Conservation (phyloP, 2,113 vertebrate genomes). For the Scytalopus superciliaris region DNA sequence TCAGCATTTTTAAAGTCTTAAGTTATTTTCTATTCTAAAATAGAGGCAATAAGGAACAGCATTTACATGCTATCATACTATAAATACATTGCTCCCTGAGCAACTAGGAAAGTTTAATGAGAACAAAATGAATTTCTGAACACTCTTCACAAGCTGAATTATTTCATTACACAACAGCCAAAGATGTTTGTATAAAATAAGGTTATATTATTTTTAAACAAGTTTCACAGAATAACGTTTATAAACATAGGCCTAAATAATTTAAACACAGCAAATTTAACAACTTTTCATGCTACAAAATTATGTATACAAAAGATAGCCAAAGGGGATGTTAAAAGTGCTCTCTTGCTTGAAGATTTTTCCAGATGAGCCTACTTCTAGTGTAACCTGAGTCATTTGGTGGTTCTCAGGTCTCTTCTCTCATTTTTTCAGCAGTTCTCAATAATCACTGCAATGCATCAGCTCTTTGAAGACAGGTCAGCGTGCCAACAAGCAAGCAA, state of each 20-base stretch:
- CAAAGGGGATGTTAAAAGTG: slow-evolving; percentile 68
- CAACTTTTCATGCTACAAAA: slow-evolving; percentile 77
- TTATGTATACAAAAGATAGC: slow-evolving; percentile 70
- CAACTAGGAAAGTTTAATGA: background rate
- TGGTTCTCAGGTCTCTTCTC: slow-evolving; percentile 1
- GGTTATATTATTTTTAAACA: slow-evolving; percentile 75
- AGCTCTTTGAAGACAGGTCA: slow-evolving; percentile 21
- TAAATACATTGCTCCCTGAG: slow-evolving; percentile 34
- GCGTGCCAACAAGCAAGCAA: background rate
- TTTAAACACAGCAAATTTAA: slow-evolving; percentile 71
- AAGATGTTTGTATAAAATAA: slow-evolving; percentile 72
- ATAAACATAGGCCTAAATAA: slow-evolving; percentile 75
- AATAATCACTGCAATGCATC: background rate
- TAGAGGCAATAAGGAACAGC: background rate
- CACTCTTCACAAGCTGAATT: background rate
- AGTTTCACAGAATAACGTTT: slow-evolving; percentile 73
- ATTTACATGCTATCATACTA: background rate
- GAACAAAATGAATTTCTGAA: background rate
- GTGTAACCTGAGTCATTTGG: slow-evolving; percentile 24
- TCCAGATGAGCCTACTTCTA: slow-evolving; percentile 41
- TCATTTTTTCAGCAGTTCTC: background rate
- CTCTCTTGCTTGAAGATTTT: slow-evolving; percentile 61
- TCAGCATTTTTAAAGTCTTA: background rate
- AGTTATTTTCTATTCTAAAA: slow-evolving; percentile 4
- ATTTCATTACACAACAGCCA: slow-evolving; percentile 5